Conservation (phyloP, 1,140 invertebrate species). For the Formica exsecta region DNA sequence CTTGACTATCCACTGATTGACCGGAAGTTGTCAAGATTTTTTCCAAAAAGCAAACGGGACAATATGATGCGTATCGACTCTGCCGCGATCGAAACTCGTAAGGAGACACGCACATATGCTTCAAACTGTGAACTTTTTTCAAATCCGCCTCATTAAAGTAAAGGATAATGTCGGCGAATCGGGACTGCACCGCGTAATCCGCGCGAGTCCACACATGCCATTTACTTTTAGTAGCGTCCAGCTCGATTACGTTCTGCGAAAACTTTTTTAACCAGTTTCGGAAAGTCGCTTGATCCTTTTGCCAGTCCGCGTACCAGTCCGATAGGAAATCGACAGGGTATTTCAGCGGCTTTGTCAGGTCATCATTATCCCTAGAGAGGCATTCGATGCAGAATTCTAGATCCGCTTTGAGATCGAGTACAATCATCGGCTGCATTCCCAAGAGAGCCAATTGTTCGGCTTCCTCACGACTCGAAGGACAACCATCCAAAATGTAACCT, state of each 20-base stretch:
- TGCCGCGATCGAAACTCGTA: slow-evolving; percentile 86
- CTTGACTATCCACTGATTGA: slow-evolving; percentile 85
- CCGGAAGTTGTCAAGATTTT: slow-evolving; percentile 82
- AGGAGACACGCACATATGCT: slow-evolving; percentile 85
- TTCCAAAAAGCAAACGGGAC: slow-evolving; percentile 86
- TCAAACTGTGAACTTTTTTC: slow-evolving; percentile 81
- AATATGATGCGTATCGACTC: slow-evolving; percentile 86
- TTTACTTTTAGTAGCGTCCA: slow-evolving; percentile 83
- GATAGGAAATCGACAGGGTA: slow-evolving; percentile 84
- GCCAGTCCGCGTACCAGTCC: slow-evolving; percentile 85
- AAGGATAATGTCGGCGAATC: slow-evolving; percentile 56
- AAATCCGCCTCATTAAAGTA: slow-evolving; percentile 76
- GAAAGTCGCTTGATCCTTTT: slow-evolving; percentile 75
- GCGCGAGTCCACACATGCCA: slow-evolving; percentile 86
- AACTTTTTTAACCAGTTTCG: slow-evolving; percentile 86
- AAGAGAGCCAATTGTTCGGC: slow-evolving; percentile 83
- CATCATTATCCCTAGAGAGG: slow-evolving; percentile 79
- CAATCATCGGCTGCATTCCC: slow-evolving; percentile 86
- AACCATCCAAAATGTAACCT: slow-evolving; percentile 88
- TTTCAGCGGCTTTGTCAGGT: slow-evolving; percentile 73
- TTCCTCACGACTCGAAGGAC: slow-evolving; percentile 86
- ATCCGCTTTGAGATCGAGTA: slow-evolving; percentile 85
- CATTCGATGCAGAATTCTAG: slow-evolving; percentile 81
- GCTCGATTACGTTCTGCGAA: slow-evolving; percentile 85
- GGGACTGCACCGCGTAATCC: slow-evolving; percentile 75